Evolutionary conservation across 2,797 vertebrate genomes (phyloP), one percentile per base, ranked within the genome.

Genomic region (Apogon hyalosoma): DNA sequence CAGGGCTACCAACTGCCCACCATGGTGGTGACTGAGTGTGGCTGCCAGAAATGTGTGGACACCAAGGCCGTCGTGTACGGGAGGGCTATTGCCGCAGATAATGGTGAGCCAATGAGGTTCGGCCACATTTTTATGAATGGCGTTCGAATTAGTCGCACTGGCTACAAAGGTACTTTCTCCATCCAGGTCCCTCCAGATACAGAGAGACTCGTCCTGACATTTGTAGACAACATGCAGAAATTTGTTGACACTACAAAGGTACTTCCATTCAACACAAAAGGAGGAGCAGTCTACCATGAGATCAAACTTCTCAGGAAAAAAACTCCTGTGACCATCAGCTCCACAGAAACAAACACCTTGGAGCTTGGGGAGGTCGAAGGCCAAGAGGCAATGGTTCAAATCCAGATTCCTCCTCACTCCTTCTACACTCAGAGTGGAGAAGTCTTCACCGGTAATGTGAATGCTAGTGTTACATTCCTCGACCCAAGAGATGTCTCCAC

Each of bases 211-310:
- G 98, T 99, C 53, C 88, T 99, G 53, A 99, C 97, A 0, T 99
- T 99, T 0, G 96, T 98, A 2, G 98, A 99, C 81, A 95, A 96
- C 77, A 90, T 98, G 88, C 95, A 98, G 64, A 99, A 97, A 84
- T 99, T 99, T 55, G 93, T 99, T 73, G 98, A 99, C 74, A 99
- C 96, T 14, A 99, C 98, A 14, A 99, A 99, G 87, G 96, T 99
- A 46, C 93, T 99, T 41, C 94, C 96, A 19, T 99, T 98, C 85
- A 98, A 96, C 74, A 91, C 87, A 72, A 98, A 95, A 0, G 98
- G 98, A 9, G 97, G 97, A 0, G 88, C 97, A 0, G 94, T 99
- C 72, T 99, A 97, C 80, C 96, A 99, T 0, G 97, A 99, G 75
- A 92, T 99, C 76, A 97, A 97, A 90, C 91, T 99, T 46, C 91